These are phyloP conservation scores for Apocrypta bakeri DNA, from an alignment of 1,140 invertebrate genomes.

Conservation along the genomic window DNA sequence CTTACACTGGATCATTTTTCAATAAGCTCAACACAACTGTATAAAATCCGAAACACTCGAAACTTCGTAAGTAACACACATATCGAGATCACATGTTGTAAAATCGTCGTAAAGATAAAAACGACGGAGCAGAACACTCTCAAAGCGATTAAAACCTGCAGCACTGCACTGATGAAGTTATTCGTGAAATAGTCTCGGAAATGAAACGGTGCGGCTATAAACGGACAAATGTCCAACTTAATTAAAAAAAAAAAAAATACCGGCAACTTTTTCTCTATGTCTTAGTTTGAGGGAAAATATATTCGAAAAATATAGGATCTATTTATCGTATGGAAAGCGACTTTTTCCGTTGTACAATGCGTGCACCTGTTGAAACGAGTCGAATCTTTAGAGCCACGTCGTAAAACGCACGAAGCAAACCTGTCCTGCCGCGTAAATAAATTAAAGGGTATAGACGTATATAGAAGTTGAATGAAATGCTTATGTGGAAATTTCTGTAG, in stretches of 20 bases:
- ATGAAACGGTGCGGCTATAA: neutral
- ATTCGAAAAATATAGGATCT: slow-evolving; percentile 14
- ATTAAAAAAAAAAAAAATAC: too few relatives aligned
- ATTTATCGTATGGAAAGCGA: neutral
- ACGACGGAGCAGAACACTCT: too few relatives aligned
- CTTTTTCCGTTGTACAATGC: slow-evolving; percentile 14
- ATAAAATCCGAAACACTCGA: too few relatives aligned
- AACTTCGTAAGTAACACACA: too few relatives aligned
- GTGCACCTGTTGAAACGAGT: neutral
- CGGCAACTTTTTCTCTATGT: too few relatives aligned
- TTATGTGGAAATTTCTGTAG: slow-evolving; percentile 29
- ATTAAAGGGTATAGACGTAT: neutral
- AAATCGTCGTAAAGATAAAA: neutral
- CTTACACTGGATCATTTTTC: too few relatives aligned
- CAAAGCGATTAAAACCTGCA: neutral
- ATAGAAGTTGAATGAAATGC: neutral
- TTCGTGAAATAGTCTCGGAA: neutral
- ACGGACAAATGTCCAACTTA: too few relatives aligned
- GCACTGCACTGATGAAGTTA: neutral
- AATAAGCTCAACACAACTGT: too few relatives aligned
- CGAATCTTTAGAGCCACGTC: neutral
- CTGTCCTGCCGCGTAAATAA: slow-evolving; percentile 21
- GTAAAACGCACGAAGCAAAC: slow-evolving; percentile 21
- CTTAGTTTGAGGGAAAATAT: neutral
- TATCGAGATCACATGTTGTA: neutral